These are phyloP conservation scores for Holocentrus rufus DNA, from an alignment of 2,797 vertebrate species.

Conservation along the genomic window DNA sequence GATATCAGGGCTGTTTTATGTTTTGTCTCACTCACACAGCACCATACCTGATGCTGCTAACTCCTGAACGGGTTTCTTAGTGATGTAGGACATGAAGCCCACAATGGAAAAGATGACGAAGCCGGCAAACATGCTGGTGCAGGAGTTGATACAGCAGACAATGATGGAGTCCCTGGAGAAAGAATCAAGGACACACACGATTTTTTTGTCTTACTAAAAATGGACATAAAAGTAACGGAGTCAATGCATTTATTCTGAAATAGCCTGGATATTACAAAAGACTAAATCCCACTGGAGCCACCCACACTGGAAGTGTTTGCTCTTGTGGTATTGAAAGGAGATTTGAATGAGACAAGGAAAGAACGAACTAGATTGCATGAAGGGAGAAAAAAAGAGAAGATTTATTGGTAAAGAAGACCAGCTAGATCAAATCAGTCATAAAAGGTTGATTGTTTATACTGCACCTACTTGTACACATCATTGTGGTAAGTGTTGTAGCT, in stretches of 20 bases:
- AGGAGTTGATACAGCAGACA: constrained; percentile 92
- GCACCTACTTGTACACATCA: constrained; percentile 85
- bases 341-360: too few species aligned
- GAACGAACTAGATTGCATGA: not conserved
- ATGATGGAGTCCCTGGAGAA: constrained; percentile 89
- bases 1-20: not conserved
- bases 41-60: constrained; percentile 88
- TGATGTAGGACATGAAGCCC: constrained; percentile 93
- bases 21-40: not conserved
- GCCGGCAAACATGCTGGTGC: constrained; percentile 91
- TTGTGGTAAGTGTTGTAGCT: constrained; percentile 93
- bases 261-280: too few species aligned
- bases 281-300: too few species aligned
- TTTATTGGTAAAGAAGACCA: not conserved
- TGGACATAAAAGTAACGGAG: too few species aligned
- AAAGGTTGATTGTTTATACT: not conserved
- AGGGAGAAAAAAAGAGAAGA: not conserved
- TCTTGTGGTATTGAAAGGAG: too few species aligned
- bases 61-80: constrained; percentile 89
- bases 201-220: too few species aligned
- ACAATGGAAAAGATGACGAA: constrained; percentile 95
- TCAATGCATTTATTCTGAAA: too few species aligned
- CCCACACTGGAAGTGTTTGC: too few species aligned
- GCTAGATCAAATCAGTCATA: not conserved
- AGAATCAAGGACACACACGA: not conserved